Evolutionary conservation across 2,797 vertebrate genomes (phyloP).

Genomic region (Anableps anableps): DNA sequence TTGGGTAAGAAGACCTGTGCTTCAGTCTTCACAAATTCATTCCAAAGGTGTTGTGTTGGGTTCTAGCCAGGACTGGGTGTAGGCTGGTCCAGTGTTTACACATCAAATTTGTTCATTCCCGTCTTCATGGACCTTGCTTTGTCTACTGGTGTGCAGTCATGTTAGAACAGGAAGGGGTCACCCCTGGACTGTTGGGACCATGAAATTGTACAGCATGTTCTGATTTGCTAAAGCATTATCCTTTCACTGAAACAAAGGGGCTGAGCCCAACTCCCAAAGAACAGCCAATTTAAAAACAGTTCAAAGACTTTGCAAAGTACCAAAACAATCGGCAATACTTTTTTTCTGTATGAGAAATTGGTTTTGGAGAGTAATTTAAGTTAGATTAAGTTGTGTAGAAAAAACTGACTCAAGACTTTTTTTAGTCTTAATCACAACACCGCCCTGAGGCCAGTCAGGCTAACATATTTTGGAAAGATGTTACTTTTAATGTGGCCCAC

Average conservation of each 20-base stretch:
- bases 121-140: not conserved
- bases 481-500: not conserved
- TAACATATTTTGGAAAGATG: slow-evolving; percentile 1
- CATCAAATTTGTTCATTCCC: not conserved
- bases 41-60: not conserved
- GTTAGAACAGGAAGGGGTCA: not conserved
- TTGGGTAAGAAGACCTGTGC: not conserved
- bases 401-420: not conserved
- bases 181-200: not conserved
- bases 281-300: not conserved
- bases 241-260: not conserved
- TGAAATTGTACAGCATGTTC: not conserved
- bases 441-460: not conserved
- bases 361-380: not conserved
- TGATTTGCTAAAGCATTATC: not conserved
- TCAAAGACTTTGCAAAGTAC: not conserved
- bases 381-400: not conserved
- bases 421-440: not conserved
- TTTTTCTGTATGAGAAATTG: not conserved
- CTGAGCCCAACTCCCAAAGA: not conserved
- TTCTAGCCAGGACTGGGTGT: not conserved
- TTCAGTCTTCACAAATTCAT: not conserved
- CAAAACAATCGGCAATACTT: not conserved
- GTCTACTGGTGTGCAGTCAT: not conserved
- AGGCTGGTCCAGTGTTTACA: not conserved